phyloP scores from a whole-genome alignment of 2,888 invertebrate species.

The Shargacucullia verbasci region DNA sequence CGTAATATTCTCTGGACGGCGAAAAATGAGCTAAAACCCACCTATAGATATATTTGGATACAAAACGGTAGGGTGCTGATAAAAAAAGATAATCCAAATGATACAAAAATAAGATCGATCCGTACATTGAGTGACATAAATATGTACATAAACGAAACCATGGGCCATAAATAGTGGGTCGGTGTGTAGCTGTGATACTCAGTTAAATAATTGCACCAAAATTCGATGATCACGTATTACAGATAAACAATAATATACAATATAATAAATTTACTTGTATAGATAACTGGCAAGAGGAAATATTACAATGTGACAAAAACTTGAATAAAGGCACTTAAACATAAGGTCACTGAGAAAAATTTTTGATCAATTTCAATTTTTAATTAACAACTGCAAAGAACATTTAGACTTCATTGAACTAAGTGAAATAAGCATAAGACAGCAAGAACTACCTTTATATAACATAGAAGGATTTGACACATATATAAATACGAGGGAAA shows the following conservation, averaged over 20 bases:
- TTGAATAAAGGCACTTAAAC: not conserved
- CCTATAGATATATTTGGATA: conserved; percentile 16
- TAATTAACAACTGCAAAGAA: not conserved
- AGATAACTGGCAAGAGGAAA: not conserved
- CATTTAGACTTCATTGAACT: not conserved
- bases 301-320: not conserved
- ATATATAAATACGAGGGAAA: not conserved
- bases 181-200: not conserved
- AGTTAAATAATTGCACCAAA: not conserved
- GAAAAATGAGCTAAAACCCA: conserved; percentile 13
- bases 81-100: conserved; percentile 9
- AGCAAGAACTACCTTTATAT: not conserved
- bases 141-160: too few species aligned
- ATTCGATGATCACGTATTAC: not conserved
- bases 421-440: not conserved
- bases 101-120: conserved; percentile 1
- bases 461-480: conserved; percentile 5
- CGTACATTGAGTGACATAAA: too few species aligned
- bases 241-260: too few species aligned
- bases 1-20: conserved; percentile 19
- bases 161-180: too few species aligned
- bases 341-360: not conserved
- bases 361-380: not conserved
- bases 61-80: conserved; percentile 3
- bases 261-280: too few species aligned